Base-by-base conservation (phyloP, 2,888 invertebrate genomes). In the Hirtodrosophila histrioides region DNA sequence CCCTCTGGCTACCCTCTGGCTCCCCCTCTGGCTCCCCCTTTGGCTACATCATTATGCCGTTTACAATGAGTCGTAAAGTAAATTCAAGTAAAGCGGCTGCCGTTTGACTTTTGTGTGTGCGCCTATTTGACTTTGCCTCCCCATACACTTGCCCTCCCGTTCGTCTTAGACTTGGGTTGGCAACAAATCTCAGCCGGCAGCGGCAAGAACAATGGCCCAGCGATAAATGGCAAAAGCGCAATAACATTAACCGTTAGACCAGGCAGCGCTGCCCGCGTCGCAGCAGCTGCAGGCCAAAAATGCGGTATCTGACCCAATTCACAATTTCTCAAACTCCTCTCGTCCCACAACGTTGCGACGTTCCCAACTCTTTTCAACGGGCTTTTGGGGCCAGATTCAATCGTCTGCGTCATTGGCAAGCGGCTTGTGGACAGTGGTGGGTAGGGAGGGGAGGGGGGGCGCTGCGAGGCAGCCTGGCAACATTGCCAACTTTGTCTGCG, bases 231-330 rank as follows among this genome's bases (percentile, higher is more conserved):
- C 69, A 73, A 65, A 66, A 69, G 75, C 86, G 85, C 84, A 84
- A 84, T 84, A 84, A 84, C 85, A 86, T 88, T 88, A 84, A 84
- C 84, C 88, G 84, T 88, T 84, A 84, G 31, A 1, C 1, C 80
- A 48, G 68, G 58, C 83, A 79, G 68, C 66, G 66, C 58, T 50
- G 72, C 39, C 44, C 11, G 39, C 51, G 55, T 64, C 60, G 33
- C 69, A 62, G 33, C 69, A 62, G 64, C 77, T 75, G 65, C 79
- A 73, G 50, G 60, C 82, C 82, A 82, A 82, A 82, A 75, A 75
- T 83, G 86, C 68, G 83, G 64, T 73, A 85, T 66, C 69, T 83
- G 82, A 82, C 82, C 82, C 84, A 87, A 86, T 87, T 82, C 75
- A 65, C 41, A 9, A 6, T 37, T 7, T 69, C 56, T 55, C 66